Base-by-base conservation (phyloP, 30 jellyfish, hydroid and myxozoan genomes). In the Cassiopea xamachana region DNA sequence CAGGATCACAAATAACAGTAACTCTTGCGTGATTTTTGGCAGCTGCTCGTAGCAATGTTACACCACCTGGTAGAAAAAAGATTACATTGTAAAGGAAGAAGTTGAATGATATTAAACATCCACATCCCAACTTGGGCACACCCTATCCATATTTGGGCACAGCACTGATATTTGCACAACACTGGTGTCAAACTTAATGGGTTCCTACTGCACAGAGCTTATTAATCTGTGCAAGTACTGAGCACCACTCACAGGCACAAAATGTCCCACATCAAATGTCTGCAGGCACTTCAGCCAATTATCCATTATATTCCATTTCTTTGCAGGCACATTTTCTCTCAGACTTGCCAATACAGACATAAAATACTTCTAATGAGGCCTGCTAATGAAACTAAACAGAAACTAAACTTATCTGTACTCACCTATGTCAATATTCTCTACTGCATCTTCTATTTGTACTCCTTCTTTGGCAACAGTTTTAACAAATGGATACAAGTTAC, bases 351-450 rank as follows among this genome's bases (percentile, higher is more conserved):
- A 3, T 3, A 55, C 10, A 55, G 12, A 55, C 12, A 3, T 0
- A 6, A 3, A 6, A 3, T 55, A 3, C 64, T 10, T 10, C 64
- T 55, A 55, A 55, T 3, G 64, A 10, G 12, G 7, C 12, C 64
- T 55, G 10, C 12, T 55, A 10, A 55, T 55, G 64, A 0, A 3
- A n/a, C n/a, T n/a, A n/a, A 6, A 55, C 7, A 55, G 64, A 55
- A 55, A 55, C 12, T 55, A 6, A 55, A 55, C 64, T 10, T 3
- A 55, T 6, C 12, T 3, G 0, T 27, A 5, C 74, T 64, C 73
- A 89, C 98, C 98, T 48, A 93, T 93, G 77, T 93, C 98, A 84
- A 93, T 93, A 62, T 93, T 93, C 79, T 93, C 98, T 27, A 88
- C 95, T 13, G 98, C 98, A 69, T 88, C 95, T 44, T 80, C 97